phyloP scores from a whole-genome alignment of 2,113 vertebrate genomes.

The Beaufortia kweichowensis region DNA sequence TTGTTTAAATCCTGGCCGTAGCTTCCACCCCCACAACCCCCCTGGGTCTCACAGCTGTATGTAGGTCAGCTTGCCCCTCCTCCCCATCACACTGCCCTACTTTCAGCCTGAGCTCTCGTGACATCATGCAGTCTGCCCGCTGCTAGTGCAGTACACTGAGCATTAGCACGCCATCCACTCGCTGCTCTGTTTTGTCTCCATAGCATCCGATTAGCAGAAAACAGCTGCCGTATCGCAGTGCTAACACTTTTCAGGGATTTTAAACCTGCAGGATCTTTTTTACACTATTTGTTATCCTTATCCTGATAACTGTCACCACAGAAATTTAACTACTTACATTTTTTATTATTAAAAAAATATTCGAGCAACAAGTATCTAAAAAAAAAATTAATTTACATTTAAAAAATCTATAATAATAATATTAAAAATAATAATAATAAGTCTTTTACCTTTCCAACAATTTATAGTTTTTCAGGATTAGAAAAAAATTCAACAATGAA shows the following conservation, averaged over 20 bases:
- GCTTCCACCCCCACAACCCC: constrained; percentile 48
- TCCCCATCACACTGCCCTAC: constrained; percentile 70
- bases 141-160: constrained; percentile 21
- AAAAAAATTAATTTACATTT: too few species aligned
- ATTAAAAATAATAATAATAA: too few species aligned
- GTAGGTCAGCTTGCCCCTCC: constrained; percentile 71
- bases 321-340: too few species aligned
- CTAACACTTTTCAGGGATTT: constrained; percentile 10
- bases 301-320: too few species aligned
- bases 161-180: constrained; percentile 42
- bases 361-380: too few species aligned
- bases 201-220: background rate
- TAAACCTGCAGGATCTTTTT: background rate
- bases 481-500: too few species aligned
- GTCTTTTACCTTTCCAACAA: background rate
- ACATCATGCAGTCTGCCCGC: constrained; percentile 65
- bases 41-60: constrained; percentile 75
- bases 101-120: constrained; percentile 72
- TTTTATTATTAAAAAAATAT: too few species aligned
- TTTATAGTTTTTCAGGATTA: too few species aligned
- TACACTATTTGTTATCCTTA: background rate
- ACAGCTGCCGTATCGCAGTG: background rate
- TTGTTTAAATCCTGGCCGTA: constrained; percentile 55
- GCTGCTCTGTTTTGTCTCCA: constrained; percentile 44
- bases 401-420: too few species aligned